A percentile compares a stretch with the other conserved stretches of the same genome.
These are phyloP conservation scores for Argya squamiceps DNA, from an alignment of 2,797 vertebrate genomes.

Conservation along the genomic window DNA sequence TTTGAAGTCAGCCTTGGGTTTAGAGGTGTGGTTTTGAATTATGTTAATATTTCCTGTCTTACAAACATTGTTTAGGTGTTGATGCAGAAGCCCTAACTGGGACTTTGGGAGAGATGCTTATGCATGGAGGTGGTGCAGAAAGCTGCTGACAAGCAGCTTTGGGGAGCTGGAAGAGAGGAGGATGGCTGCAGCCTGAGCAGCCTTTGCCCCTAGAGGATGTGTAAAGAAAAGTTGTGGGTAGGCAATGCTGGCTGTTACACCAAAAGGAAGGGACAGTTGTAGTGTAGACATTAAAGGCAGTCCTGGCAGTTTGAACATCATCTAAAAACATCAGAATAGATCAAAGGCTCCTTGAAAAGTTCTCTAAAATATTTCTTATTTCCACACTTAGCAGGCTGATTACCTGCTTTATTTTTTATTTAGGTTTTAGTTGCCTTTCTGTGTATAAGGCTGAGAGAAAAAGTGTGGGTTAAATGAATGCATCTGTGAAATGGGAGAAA, in stretches of 20 bases:
- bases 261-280: background rate
- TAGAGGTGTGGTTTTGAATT: background rate
- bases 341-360: background rate
- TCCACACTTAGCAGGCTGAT: background rate
- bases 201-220: background rate
- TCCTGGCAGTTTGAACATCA: background rate
- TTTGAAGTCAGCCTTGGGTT: background rate
- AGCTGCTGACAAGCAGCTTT: background rate
- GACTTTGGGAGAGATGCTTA: background rate
- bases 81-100: background rate
- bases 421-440: background rate
- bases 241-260: background rate
- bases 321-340: background rate
- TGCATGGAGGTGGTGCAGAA: background rate
- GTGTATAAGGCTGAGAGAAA: background rate
- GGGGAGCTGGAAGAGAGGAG: background rate
- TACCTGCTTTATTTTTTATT: background rate
- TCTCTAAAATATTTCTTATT: background rate
- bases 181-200: background rate
- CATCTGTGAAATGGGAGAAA: background rate
- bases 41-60: background rate
- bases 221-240: background rate
- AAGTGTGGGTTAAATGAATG: background rate
- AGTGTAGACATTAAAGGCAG: background rate
- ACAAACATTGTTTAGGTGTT: background rate